Evolutionary conservation across 2,797 vertebrate species (phyloP).

Genomic region (Acomys russatus): DNA sequence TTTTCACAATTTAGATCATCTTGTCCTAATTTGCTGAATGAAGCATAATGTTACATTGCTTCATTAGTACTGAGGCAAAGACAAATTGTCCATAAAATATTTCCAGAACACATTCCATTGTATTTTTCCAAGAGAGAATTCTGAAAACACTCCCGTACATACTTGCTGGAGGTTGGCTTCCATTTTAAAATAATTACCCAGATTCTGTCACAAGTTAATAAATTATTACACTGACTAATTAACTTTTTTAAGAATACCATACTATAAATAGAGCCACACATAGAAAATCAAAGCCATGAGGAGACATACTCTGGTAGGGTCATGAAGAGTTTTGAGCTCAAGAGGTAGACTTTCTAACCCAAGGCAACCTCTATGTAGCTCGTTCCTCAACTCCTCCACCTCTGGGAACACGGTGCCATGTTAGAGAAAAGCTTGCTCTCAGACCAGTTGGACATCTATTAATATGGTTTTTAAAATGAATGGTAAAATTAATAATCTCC

Average conservation of each 20-base stretch:
- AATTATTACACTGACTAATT: neutral
- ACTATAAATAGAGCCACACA: neutral
- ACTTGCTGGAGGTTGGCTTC: neutral
- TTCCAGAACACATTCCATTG: neutral
- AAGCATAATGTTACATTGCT: neutral
- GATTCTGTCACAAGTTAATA: neutral
- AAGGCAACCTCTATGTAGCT: neutral
- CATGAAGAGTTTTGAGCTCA: neutral
- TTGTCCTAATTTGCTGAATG: neutral
- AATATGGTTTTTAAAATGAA: neutral
- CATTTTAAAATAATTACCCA: constrained; percentile 24
- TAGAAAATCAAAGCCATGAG: neutral
- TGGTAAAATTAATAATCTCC: neutral
- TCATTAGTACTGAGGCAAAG: neutral
- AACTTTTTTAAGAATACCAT: neutral
- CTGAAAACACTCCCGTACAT: neutral
- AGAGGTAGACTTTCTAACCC: neutral
- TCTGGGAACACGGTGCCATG: neutral
- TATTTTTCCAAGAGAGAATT: neutral
- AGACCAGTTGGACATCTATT: neutral
- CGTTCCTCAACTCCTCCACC: neutral
- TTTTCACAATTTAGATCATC: neutral
- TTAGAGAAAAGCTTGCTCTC: neutral
- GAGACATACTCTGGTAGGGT: neutral
- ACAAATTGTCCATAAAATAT: neutral